A percentile compares a stretch with the other conserved stretches of the same genome.
These are phyloP conservation scores for Phacellophora camtschatica DNA, from an alignment of 30 jellyfish, hydroid and myxozoan genomes.

Conservation along the genomic window DNA sequence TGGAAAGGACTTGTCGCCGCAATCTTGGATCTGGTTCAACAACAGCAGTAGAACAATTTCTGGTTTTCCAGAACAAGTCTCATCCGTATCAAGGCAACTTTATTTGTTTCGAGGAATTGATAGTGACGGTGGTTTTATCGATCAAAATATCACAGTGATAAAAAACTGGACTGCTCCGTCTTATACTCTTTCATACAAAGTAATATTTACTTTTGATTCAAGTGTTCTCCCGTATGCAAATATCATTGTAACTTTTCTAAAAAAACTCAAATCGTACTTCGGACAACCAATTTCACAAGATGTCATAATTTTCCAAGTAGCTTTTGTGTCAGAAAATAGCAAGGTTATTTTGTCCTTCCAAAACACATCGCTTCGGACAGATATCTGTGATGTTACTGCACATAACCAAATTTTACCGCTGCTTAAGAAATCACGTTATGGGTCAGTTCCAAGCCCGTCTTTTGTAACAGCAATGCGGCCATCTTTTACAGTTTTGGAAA, in stretches of 20 bases:
- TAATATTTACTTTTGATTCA: conserved; percentile 2
- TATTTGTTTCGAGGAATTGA: conserved; percentile 51
- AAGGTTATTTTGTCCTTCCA: conserved; percentile 29
- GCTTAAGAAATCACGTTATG: not conserved
- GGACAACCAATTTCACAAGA: conserved; percentile 14
- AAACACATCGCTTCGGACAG: conserved; percentile 66
- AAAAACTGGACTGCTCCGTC: conserved; percentile 43
- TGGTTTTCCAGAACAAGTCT: conserved; percentile 73
- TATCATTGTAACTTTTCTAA: conserved; percentile 24
- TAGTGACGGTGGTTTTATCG: conserved; percentile 46
- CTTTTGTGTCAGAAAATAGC: conserved; percentile 14
- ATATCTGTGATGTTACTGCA: conserved; percentile 64
- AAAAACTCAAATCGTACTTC: conserved; percentile 37
- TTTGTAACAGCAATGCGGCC: conserved; percentile 81
- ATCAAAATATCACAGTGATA: conserved; percentile 49
- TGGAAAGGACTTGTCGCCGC: conserved; percentile 43
- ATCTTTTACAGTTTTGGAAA: conserved; percentile 9
- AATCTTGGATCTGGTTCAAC: conserved; percentile 77
- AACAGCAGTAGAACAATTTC: conserved; percentile 25
- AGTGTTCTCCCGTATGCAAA: conserved; percentile 23
- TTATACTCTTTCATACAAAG: conserved; percentile 23
- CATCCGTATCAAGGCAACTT: not conserved
- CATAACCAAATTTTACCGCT: conserved; percentile 1
- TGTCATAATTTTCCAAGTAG: conserved; percentile 16
- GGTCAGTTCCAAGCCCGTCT: conserved; percentile 32